These are phyloP conservation scores for Esperia sulphurella DNA, from an alignment of 2,888 invertebrate genomes.

Conservation along the genomic window DNA sequence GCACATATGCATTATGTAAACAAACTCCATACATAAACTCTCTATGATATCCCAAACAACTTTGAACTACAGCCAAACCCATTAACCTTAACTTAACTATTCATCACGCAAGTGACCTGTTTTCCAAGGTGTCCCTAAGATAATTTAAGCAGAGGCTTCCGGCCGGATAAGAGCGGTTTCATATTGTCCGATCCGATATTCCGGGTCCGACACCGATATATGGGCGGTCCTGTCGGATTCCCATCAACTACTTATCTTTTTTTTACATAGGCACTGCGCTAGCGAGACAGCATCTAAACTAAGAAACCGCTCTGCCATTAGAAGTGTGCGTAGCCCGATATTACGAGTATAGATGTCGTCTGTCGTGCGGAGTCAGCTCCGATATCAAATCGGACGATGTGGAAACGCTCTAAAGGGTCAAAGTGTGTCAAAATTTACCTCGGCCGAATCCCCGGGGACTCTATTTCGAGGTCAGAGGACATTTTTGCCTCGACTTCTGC, in stretches of 20 bases:
- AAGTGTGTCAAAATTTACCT: conserved; percentile 58
- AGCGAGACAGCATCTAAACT: too few species aligned
- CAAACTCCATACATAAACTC: conserved; percentile 6
- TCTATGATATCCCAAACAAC: conserved; percentile 1
- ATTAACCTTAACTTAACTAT: conserved; percentile 58
- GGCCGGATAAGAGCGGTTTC: background rate
- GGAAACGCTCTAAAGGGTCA: conserved; percentile 40
- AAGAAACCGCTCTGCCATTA: too few species aligned
- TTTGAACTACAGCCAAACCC: conserved; percentile 34
- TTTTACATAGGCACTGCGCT: conserved; percentile 5
- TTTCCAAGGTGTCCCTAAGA: conserved; percentile 54
- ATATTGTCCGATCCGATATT: background rate
- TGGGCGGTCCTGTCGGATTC: too few species aligned
- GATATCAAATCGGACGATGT: too few species aligned
- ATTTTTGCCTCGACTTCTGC: conserved; percentile 49
- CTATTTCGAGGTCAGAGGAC: conserved; percentile 52
- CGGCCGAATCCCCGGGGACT: conserved; percentile 39
- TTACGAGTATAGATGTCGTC: too few species aligned
- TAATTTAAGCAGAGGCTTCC: conserved; percentile 48
- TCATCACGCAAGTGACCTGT: conserved; percentile 54
- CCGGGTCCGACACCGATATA: too few species aligned
- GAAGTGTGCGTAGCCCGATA: too few species aligned
- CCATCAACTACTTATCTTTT: too few species aligned
- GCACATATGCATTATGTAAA: too few species aligned
- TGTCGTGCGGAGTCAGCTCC: too few species aligned